Percentiles rank a stretch among this genome's conserved stretches.
Conservation (phyloP, 2,888 invertebrate species). For the Hypomecis punctinalis region DNA sequence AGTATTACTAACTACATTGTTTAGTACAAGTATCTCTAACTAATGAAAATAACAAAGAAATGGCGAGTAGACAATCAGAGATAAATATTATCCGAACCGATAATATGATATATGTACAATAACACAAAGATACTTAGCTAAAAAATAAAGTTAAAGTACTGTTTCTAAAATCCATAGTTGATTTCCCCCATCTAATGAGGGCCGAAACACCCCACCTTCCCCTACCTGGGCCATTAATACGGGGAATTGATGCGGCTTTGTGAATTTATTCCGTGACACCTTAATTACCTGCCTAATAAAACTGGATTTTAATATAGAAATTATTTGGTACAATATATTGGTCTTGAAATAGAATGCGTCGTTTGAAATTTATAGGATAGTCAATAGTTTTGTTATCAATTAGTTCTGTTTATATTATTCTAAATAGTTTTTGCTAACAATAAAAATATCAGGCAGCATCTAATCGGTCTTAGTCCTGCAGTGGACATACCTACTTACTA, state of each 20-base stretch:
- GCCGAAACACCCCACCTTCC: conserved; percentile 34
- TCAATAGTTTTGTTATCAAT: no score
- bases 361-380: no score
- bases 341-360: neutral
- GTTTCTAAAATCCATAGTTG: conserved; percentile 16
- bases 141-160: conserved; percentile 11
- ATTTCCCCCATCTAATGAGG: conserved; percentile 39
- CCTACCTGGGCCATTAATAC: conserved; percentile 33
- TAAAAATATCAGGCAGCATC: no score
- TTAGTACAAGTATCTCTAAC: no score
- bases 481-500: no score
- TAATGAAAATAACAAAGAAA: neutral
- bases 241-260: conserved; percentile 31
- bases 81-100: no score
- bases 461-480: no score
- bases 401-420: no score
- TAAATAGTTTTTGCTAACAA: no score
- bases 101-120: no score
- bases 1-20: no score
- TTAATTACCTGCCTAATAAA: conserved; percentile 19
- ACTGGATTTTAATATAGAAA: neutral
- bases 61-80: no score
- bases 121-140: neutral
- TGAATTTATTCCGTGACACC: conserved; percentile 29
- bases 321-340: neutral